These are phyloP conservation scores for Trichosurus vulpecula DNA, from an alignment of 2,797 vertebrate genomes.

Conservation along the genomic window DNA sequence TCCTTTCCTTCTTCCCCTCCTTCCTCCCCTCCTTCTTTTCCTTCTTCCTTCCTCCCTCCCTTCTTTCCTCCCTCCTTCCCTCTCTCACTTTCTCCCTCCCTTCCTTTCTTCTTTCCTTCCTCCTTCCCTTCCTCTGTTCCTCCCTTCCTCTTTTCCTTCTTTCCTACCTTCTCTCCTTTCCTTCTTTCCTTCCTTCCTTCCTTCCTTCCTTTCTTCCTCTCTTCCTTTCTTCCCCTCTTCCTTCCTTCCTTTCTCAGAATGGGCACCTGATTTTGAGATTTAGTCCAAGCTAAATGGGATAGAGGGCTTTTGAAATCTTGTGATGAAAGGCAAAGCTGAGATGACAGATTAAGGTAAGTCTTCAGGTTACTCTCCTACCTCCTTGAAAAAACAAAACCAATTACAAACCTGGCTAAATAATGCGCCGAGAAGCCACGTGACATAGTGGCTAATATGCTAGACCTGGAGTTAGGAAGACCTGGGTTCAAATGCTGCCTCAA, in stretches of 20 bases:
- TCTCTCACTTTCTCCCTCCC: too few relatives aligned
- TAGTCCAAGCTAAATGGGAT: slow-evolving; percentile 20
- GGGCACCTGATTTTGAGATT: slow-evolving; percentile 5
- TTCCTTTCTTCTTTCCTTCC: too few relatives aligned
- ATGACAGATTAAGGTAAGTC: neutral
- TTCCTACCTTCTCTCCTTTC: too few relatives aligned
- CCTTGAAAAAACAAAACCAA: neutral
- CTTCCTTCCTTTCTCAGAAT: neutral
- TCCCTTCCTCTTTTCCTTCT: too few relatives aligned
- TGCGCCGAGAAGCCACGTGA: neutral
- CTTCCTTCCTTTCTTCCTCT: too few relatives aligned
- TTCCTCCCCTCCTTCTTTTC: too few relatives aligned
- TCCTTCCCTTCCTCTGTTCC: too few relatives aligned
- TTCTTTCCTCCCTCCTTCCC: too few relatives aligned
- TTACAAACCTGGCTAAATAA: neutral
- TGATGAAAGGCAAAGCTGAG: slow-evolving; percentile 21
- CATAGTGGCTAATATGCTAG: neutral
- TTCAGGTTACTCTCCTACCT: neutral
- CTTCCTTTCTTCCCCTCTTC: neutral
- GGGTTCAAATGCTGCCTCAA: neutral
- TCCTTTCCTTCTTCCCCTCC: too few relatives aligned
- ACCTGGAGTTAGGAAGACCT: neutral
- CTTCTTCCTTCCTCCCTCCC: too few relatives aligned
- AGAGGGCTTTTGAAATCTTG: neutral
- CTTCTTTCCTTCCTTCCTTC: too few relatives aligned